Percentiles rank a stretch among this genome's conserved stretches.
These are phyloP conservation scores for Oncorhynchus mykiss DNA, from an alignment of 2,113 vertebrate species.

Conservation along the genomic window DNA sequence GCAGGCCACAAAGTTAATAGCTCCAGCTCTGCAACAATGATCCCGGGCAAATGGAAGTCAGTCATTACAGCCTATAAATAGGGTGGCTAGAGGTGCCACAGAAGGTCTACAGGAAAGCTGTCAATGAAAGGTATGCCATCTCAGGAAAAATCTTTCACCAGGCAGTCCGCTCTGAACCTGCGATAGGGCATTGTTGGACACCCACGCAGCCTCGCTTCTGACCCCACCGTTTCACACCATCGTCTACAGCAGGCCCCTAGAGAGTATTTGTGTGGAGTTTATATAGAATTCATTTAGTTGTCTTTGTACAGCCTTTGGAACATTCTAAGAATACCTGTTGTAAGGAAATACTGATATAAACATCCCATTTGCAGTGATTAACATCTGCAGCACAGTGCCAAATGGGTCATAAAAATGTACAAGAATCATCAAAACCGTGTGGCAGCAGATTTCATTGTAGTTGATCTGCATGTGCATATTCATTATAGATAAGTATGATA, in stretches of 20 bases:
- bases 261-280: neutral
- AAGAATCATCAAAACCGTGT: neutral
- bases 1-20: constrained; percentile 28
- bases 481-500: constrained; percentile 65
- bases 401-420: constrained; percentile 67
- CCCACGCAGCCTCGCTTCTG: neutral
- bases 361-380: constrained; percentile 53
- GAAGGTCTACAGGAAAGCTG: constrained; percentile 22
- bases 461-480: constrained; percentile 44
- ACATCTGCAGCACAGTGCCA: constrained; percentile 70
- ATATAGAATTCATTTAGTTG: neutral
- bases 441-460: constrained; percentile 4
- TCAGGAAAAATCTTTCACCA: neutral
- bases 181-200: neutral
- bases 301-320: neutral
- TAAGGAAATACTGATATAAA: constrained; percentile 48
- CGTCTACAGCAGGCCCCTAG: neutral
- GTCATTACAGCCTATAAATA: constrained; percentile 28
- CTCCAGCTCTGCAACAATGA: constrained; percentile 18
- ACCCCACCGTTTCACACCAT: neutral
- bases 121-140: constrained; percentile 30
- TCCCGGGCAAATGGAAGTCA: constrained; percentile 25
- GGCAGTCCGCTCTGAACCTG: neutral
- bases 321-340: neutral
- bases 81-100: constrained; percentile 12